These are phyloP conservation scores for Pterostichus madidus DNA, from an alignment of 2,888 invertebrate species.

Conservation along the genomic window DNA sequence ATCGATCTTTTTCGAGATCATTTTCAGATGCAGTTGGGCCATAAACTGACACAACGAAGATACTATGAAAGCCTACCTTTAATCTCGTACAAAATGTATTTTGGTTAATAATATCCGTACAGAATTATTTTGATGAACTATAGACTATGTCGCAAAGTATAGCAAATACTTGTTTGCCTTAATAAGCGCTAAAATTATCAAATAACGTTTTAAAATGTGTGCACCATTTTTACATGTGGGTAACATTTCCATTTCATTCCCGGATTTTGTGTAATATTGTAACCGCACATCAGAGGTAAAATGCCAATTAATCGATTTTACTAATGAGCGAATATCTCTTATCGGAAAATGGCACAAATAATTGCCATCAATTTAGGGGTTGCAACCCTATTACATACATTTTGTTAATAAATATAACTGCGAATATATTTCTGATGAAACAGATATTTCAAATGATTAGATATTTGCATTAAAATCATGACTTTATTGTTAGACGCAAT, in stretches of 20 bases:
- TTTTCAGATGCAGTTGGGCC: too few species aligned
- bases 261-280: neutral
- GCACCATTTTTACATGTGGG: neutral
- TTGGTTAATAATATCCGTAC: too few species aligned
- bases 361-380: neutral
- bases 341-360: neutral
- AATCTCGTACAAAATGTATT: too few species aligned
- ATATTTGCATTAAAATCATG: too few species aligned
- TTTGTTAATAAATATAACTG: conserved; percentile 3
- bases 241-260: neutral
- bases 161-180: too few species aligned
- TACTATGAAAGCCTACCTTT: too few species aligned
- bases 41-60: too few species aligned
- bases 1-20: too few species aligned
- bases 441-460: neutral
- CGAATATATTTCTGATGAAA: neutral
- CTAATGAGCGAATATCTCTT: neutral
- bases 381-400: neutral
- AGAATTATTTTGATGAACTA: too few species aligned
- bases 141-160: too few species aligned
- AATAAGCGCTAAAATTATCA: too few species aligned
- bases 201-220: neutral
- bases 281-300: neutral
- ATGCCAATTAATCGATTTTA: neutral
- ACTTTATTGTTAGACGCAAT: too few species aligned